A percentile compares a stretch with the other conserved stretches of the same genome.
Conservation (phyloP, 2,888 invertebrate genomes). For the Thecophora atra region DNA sequence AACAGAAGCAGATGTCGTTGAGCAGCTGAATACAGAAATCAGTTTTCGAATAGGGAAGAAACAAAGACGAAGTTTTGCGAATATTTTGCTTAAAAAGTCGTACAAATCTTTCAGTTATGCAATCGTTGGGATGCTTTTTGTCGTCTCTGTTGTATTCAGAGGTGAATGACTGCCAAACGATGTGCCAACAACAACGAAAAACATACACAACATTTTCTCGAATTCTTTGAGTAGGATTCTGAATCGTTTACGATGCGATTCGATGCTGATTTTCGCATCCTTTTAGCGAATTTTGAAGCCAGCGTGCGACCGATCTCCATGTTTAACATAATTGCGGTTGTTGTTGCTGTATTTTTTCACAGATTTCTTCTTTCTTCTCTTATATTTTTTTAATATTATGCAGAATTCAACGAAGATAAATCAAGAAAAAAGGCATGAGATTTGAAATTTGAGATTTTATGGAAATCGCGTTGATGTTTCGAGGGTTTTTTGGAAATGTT, state of each 20-base stretch:
- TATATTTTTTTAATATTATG: too few species aligned
- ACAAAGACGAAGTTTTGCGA: background rate
- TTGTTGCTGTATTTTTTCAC: background rate
- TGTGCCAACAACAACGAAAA: background rate
- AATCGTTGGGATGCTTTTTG: background rate
- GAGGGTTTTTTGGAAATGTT: too few species aligned
- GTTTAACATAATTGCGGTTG: conserved; percentile 30
- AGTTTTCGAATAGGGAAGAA: background rate
- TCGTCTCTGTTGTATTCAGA: background rate
- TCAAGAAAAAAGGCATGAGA: too few species aligned
- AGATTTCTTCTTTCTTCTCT: background rate
- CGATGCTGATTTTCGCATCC: too few species aligned
- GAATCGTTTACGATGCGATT: too few species aligned
- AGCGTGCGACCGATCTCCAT: conserved; percentile 5
- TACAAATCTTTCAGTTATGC: background rate
- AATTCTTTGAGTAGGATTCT: too few species aligned
- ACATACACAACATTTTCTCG: too few species aligned
- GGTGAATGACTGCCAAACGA: conserved; percentile 8
- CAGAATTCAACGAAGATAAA: too few species aligned
- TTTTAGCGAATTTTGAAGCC: background rate
- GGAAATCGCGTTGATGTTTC: too few species aligned
- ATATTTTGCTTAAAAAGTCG: background rate
- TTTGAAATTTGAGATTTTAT: too few species aligned
- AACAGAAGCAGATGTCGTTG: background rate
- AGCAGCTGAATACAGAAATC: background rate